Evolutionary conservation across 1,140 invertebrate genomes (phyloP), one percentile per base, ranked within the genome.

Genomic region (Homarus americanus): DNA sequence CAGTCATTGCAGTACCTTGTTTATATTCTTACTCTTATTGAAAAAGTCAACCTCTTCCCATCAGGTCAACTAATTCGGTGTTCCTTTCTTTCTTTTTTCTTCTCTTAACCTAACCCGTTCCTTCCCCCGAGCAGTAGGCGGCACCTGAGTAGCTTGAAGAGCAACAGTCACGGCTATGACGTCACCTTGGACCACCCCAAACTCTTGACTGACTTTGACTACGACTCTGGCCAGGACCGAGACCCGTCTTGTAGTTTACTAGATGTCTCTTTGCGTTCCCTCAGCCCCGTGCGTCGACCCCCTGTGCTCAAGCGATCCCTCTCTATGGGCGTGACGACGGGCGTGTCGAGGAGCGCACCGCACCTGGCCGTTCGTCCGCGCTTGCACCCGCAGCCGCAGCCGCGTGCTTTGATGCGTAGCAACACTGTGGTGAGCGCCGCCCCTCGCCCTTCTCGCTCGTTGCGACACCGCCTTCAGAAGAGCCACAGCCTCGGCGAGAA

Each of bases 71-170:
- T 91, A 91, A 91, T 91, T 91, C 82, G 66, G 38, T 91, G 82
- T 91, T 86, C 89, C 83, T 91, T 86, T 91, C 83, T 91, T 78
- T 91, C 83, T 91, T 79, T n/a, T 91, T 85, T 85, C 83, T 91
- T 86, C 76, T 91, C 89, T 85, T 28, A n/a, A 85, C 89, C 89
- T 91, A 85, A 85, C 89, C 89, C 83, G 41, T 80, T 80, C 89
- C 89, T 86, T 85, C 66, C 89, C 78, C 58, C 58, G 53, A 91
- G 89, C 76, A 91, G 89, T 85, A 91, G 89, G 83, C 82, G 89
- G 89, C 89, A 91, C 89, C 83, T 85, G 49, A 91, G 89, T 91
- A 91, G 89, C 83, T 91, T 91, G 83, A 78, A 69, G 89, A 85
- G 89, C 89, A 63, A 63, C 58, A 66, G 38, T 58, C 87, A 89